These are phyloP conservation scores for Pocillopora verrucosa DNA, from an alignment of 64 coral and sea anemone species.

Conservation along the genomic window DNA sequence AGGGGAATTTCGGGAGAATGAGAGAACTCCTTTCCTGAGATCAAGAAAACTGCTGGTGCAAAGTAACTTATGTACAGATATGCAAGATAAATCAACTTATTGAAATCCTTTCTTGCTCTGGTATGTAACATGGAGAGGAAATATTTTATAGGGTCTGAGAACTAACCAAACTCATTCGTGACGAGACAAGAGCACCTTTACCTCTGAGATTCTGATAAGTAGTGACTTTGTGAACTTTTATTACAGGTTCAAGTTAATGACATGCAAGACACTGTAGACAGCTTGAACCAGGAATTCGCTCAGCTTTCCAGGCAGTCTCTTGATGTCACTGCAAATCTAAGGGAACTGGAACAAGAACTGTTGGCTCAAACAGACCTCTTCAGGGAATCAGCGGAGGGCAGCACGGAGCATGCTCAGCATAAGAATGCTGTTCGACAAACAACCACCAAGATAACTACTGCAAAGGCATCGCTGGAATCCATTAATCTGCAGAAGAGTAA, in stretches of 20 bases:
- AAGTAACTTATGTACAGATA: too few species aligned
- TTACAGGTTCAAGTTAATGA: slow-evolving; percentile 87
- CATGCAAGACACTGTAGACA: slow-evolving; percentile 87
- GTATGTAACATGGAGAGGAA: too few species aligned
- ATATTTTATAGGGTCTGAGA: too few species aligned
- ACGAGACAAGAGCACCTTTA: too few species aligned
- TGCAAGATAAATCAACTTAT: too few species aligned
- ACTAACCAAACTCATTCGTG: too few species aligned
- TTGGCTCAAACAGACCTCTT: slow-evolving; percentile 82
- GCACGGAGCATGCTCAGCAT: slow-evolving; percentile 74
- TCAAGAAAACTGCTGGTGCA: too few species aligned
- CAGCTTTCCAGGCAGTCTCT: slow-evolving; percentile 73
- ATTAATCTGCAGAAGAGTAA: slow-evolving; percentile 79
- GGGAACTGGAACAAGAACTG: slow-evolving; percentile 88
- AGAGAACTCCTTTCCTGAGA: too few species aligned
- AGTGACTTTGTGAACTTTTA: not conserved
- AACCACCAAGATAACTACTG: slow-evolving; percentile 70
- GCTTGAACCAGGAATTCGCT: slow-evolving; percentile 90
- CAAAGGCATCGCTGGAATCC: slow-evolving; percentile 69
- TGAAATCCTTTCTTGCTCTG: too few species aligned
- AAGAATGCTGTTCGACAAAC: slow-evolving; percentile 78
- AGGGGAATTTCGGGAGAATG: too few species aligned
- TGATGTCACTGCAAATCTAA: slow-evolving; percentile 67
- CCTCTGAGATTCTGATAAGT: too few species aligned
- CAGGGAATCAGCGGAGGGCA: slow-evolving; percentile 64